A percentile compares a stretch with the other conserved stretches of the same genome.
Conservation (phyloP, 1,140 invertebrate genomes). For the Paralvinella palmiformis region DNA sequence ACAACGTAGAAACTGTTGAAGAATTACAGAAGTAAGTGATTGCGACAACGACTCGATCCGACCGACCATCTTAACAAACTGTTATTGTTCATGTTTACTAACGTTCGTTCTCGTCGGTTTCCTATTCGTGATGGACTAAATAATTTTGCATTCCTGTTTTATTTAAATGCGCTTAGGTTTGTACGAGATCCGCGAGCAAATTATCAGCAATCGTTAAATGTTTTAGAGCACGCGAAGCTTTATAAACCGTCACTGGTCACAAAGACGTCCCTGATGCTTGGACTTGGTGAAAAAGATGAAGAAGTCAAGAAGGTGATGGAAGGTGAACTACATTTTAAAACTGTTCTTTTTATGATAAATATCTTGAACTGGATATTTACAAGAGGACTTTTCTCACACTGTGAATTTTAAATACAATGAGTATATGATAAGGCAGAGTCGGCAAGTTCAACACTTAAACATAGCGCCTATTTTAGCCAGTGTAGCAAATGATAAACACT, state of each 20-base stretch:
- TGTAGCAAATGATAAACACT: no score
- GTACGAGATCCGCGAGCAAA: constrained; percentile 83
- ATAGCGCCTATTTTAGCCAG: no score
- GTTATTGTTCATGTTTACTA: no score
- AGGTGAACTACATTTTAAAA: constrained; percentile 50
- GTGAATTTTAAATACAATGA: background rate
- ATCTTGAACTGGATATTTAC: background rate
- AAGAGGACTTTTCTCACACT: background rate
- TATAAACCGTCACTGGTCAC: constrained; percentile 77
- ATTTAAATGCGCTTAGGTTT: constrained; percentile 57
- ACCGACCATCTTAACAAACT: no score
- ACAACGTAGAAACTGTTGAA: constrained; percentile 92
- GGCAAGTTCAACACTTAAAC: no score
- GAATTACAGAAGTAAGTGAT: constrained; percentile 57
- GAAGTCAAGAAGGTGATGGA: constrained; percentile 81
- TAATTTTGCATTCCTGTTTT: no score
- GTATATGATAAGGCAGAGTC: background rate
- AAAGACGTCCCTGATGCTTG: constrained; percentile 98
- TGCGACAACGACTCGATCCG: no score
- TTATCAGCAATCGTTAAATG: constrained; percentile 75
- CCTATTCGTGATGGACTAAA: no score
- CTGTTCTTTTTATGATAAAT: background rate
- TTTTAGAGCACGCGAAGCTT: constrained; percentile 71
- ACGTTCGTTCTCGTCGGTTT: no score
- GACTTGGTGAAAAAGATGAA: constrained; percentile 89